These are phyloP conservation scores for Hypsopygia costalis DNA, from an alignment of 2,888 invertebrate species.

Conservation along the genomic window DNA sequence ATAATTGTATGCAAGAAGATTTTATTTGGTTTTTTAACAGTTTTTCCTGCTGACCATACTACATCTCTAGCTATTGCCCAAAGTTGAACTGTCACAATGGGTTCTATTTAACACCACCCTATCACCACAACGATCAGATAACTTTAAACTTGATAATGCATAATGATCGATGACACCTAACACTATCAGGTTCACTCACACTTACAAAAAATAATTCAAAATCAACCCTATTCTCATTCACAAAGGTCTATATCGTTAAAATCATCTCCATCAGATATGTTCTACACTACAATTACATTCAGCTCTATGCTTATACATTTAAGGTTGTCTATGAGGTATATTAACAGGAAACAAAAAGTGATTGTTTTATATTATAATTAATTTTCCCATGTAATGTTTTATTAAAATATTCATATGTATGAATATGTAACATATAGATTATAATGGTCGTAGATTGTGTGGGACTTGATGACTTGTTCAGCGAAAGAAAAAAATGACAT, in stretches of 20 bases:
- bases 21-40: too few species aligned
- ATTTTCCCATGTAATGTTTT: too few species aligned
- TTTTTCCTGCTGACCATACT: conserved; percentile 39
- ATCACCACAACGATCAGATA: conserved; percentile 54
- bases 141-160: conserved; percentile 38
- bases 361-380: background rate
- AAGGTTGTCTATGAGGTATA: background rate
- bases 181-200: conserved; percentile 1
- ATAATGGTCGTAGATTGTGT: too few species aligned
- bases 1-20: background rate
- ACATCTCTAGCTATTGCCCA: conserved; percentile 38
- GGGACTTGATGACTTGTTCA: too few species aligned
- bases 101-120: conserved; percentile 61
- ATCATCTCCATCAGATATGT: too few species aligned
- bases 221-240: conserved; percentile 22
- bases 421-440: too few species aligned
- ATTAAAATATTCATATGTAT: too few species aligned
- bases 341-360: conserved; percentile 18
- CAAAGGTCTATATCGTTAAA: too few species aligned
- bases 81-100: conserved; percentile 71
- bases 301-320: background rate
- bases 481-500: too few species aligned
- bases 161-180: conserved; percentile 56
- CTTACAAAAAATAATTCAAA: conserved; percentile 15
- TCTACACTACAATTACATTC: background rate